Percentiles rank a stretch among this genome's conserved stretches.
phyloP scores from a whole-genome alignment of 2,113 vertebrate species.

The Fukomys damarensis region DNA sequence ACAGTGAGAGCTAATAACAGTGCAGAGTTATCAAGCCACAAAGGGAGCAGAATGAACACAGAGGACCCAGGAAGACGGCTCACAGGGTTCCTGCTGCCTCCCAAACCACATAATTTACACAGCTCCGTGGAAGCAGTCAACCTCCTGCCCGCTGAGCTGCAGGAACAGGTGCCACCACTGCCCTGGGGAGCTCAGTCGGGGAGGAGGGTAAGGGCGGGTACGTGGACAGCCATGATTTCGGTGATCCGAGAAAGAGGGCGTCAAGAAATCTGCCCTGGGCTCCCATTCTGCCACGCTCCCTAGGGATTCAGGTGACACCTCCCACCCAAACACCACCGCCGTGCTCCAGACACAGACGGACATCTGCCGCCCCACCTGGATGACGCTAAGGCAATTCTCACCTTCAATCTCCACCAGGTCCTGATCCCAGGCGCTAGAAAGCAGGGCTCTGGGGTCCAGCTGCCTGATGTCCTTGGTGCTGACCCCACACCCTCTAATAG shows the following conservation, averaged over 20 bases:
- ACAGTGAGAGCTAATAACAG: neutral
- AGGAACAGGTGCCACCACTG: neutral
- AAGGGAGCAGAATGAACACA: too few species aligned
- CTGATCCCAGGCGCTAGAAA: neutral
- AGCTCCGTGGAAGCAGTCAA: neutral
- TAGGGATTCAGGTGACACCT: too few species aligned
- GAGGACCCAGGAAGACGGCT: neutral
- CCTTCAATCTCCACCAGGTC: neutral
- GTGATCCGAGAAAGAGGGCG: neutral
- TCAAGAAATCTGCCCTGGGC: neutral
- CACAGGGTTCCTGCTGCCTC: neutral
- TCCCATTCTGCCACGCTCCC: neutral
- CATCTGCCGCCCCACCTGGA: neutral
- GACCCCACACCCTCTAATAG: neutral
- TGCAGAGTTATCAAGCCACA: neutral
- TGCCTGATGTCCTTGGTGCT: neutral
- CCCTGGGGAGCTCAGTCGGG: neutral
- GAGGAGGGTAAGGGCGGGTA: rapidly evolving
- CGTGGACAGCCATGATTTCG: neutral
- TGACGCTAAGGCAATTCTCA: neutral
- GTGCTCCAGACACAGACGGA: rapidly evolving
- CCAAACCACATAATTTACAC: neutral
- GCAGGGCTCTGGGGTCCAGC: too few species aligned
- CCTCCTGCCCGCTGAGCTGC: neutral
- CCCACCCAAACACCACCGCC: neutral